phyloP scores from a whole-genome alignment of 1,140 invertebrate genomes.

The Chionoecetes opilio region DNA sequence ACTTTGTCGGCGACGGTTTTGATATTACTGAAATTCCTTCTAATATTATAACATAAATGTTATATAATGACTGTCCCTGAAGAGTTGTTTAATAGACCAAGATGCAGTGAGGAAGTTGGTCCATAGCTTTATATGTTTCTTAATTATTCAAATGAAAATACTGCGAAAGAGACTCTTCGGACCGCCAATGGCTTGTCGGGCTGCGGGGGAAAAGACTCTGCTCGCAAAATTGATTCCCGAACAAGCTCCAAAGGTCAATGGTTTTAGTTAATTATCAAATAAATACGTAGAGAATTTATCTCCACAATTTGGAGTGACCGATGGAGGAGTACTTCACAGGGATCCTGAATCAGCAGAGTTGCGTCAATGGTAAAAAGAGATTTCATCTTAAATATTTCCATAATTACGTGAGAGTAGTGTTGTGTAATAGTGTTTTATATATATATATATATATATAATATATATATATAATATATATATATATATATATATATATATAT shows the following conservation, averaged over 20 bases:
- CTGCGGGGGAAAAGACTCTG: not conserved
- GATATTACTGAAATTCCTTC: not conserved
- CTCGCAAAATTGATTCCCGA: conserved; percentile 14
- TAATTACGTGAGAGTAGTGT: conserved; percentile 33
- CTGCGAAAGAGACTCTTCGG: not conserved
- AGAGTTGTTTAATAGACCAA: not conserved
- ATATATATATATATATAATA: too few species aligned
- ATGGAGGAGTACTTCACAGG: not conserved
- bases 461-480: too few species aligned
- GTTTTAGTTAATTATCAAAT: not conserved
- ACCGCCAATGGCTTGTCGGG: not conserved
- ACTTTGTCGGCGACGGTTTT: too few species aligned
- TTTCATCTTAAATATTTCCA: conserved; percentile 11
- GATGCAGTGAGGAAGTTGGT: not conserved
- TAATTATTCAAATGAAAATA: not conserved
- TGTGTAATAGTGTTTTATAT: too few species aligned
- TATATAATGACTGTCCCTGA: not conserved
- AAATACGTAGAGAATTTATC: not conserved
- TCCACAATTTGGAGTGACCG: not conserved
- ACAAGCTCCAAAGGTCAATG: conserved; percentile 13
- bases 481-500: too few species aligned
- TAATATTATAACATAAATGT: not conserved
- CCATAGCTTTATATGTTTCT: not conserved
- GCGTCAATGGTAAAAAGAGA: not conserved
- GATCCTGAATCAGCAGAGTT: not conserved